Base-by-base conservation (phyloP, 1,140 invertebrate genomes). In the Telenomus remus region DNA sequence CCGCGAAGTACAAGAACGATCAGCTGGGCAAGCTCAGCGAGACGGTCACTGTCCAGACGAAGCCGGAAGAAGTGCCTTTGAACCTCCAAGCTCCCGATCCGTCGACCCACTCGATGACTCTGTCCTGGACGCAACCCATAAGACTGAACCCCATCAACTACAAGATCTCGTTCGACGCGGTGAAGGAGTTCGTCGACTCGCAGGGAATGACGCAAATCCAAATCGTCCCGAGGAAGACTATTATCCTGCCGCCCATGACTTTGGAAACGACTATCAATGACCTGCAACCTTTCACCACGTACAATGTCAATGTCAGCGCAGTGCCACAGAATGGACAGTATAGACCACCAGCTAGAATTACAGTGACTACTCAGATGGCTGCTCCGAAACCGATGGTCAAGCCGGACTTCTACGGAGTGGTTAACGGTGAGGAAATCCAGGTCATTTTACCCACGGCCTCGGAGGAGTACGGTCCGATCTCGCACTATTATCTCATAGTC, bases 391-490 rank as follows among this genome's bases (percentile, higher is more conserved):
- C 96, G 0, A 97, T 98, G 95, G 96, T 97, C 0, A 95, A 96
- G 81, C 97, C 97, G 0, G 95, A 96, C 81, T 96, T 97, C 81
- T 96, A 95, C 81, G 95, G 95, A 1, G 94, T 96, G 47, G 92
- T 95, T 14, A 94, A 94, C 81, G 91, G 92, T 0, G 94, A 96
- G 82, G 95, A 96, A 86, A 96, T 98, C 69, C 72, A 79, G n/a
- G 95, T 99, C 11, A 95, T 96, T 70, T 86, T 99, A 78, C 95
- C 96, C 2, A 95, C 96, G 89, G 97, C 98, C 0, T 98, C 96
- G 0, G 97, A 99, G 89, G 97, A 98, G 87, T 98, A 98, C 84
- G 98, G 98, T n/a, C 97, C 96, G 0, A 98, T 99, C 63, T 97
- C 95, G 50, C 97, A 99, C 89, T 99, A 99, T 86, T 98, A 95